Percentiles rank a stretch among this genome's conserved stretches.
Evolutionary conservation across 2,113 vertebrate genomes (phyloP).

Genomic region (Aptenodytes patagonicus): DNA sequence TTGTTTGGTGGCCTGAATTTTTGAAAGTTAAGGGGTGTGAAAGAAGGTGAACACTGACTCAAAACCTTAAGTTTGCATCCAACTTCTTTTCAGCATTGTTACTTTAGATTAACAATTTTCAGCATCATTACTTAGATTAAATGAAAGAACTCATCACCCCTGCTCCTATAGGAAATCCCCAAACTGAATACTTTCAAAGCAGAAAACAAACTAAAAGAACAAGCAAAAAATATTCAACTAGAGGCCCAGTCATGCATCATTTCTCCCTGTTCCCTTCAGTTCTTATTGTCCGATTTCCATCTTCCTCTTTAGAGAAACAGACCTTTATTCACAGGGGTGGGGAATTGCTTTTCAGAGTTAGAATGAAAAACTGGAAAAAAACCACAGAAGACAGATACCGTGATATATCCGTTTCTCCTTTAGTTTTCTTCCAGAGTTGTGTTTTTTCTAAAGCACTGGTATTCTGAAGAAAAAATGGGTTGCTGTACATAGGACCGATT

Average conservation of each 20-base stretch:
- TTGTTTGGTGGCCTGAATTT: background rate
- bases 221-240: background rate
- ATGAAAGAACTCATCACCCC: background rate
- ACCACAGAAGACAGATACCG: background rate
- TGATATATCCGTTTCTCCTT: background rate
- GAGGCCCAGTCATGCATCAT: background rate
- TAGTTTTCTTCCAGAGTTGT: background rate
- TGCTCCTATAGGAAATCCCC: background rate
- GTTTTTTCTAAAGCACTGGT: background rate
- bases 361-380: background rate
- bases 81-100: background rate
- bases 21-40: background rate
- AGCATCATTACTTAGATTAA: background rate
- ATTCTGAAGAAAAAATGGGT: background rate
- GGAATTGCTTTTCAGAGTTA: background rate
- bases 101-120: background rate
- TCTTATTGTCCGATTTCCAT: background rate
- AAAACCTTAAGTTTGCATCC: background rate
- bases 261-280: background rate
- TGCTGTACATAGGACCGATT: background rate
- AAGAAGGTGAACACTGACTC: background rate
- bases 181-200: background rate
- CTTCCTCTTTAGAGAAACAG: background rate
- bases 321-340: background rate
- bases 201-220: background rate